Percentiles rank a stretch among this genome's conserved stretches.
phyloP scores from a whole-genome alignment of 1,140 invertebrate species.

The Tyrophagus putrescentiae region DNA sequence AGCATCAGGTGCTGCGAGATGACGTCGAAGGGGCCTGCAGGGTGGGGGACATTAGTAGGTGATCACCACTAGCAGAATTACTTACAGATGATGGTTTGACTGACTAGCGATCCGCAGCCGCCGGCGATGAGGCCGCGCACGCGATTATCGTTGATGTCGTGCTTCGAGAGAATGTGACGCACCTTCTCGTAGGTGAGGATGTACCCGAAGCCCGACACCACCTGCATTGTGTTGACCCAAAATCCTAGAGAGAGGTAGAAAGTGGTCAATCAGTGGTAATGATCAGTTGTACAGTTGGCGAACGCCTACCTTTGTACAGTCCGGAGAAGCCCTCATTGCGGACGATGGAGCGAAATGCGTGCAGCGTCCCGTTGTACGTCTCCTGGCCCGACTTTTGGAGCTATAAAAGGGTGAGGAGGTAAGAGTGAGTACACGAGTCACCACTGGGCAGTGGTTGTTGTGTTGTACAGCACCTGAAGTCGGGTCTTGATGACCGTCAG shows the following conservation, averaged over 20 bases:
- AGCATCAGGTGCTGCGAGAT: constrained; percentile 94
- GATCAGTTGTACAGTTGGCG: constrained; percentile 23
- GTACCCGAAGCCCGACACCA: constrained; percentile 68
- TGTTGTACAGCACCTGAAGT: constrained; percentile 48
- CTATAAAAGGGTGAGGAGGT: constrained; percentile 13
- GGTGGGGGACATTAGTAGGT: constrained; percentile 44
- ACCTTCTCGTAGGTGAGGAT: constrained; percentile 89
- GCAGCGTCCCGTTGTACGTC: constrained; percentile 65
- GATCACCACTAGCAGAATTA: not conserved
- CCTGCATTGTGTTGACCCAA: constrained; percentile 48
- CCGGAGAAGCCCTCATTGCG: constrained; percentile 67
- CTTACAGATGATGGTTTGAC: constrained; percentile 57
- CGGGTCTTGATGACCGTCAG: constrained; percentile 92
- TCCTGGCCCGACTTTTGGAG: constrained; percentile 21
- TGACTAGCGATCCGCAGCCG: constrained; percentile 67
- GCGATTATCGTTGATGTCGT: constrained; percentile 44
- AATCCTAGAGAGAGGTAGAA: constrained; percentile 73
- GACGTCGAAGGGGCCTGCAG: constrained; percentile 63
- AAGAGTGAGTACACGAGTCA: not conserved
- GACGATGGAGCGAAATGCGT: constrained; percentile 80
- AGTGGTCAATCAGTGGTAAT: constrained; percentile 5
- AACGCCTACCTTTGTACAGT: constrained; percentile 86
- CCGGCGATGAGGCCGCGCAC: constrained; percentile 52
- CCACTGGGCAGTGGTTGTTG: not conserved
- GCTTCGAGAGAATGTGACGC: constrained; percentile 54